A percentile compares a stretch with the other conserved stretches of the same genome.
Conservation (phyloP, 2,888 invertebrate genomes). For the Listrodromus nycthemerus region DNA sequence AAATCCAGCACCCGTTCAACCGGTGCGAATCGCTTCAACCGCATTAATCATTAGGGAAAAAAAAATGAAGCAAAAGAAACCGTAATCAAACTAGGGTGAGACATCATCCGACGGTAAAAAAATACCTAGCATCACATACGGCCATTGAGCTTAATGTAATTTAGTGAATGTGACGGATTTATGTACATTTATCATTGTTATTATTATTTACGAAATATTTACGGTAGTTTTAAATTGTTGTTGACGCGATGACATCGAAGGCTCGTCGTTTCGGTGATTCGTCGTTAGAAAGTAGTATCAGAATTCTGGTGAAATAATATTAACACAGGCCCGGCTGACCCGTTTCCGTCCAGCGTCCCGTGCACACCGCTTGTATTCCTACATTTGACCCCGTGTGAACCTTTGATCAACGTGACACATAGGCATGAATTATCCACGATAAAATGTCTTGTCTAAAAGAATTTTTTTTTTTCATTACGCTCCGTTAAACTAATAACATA, state of each 20-base stretch:
- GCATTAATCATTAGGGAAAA: neutral
- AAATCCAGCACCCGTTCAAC: too few relatives aligned
- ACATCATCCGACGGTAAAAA: neutral
- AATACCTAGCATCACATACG: neutral
- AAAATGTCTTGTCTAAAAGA: conserved; percentile 16
- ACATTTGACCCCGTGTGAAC: too few relatives aligned
- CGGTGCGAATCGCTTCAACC: too few relatives aligned
- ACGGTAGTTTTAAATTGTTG: neutral
- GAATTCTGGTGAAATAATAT: neutral
- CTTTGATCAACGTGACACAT: neutral
- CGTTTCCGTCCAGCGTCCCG: neutral
- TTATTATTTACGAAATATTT: neutral
- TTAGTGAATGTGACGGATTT: conserved; percentile 10
- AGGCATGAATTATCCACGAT: neutral
- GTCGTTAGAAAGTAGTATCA: neutral
- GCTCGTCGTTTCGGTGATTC: neutral
- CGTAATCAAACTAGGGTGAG: neutral
- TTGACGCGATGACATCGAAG: neutral
- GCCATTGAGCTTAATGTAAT: conserved; percentile 15
- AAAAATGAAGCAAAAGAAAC: neutral
- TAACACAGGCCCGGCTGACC: neutral
- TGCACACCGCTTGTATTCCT: neutral
- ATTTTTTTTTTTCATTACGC: conserved; percentile 16
- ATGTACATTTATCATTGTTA: neutral
- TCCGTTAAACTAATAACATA: neutral